These are phyloP conservation scores for Sitobion miscanthi DNA, from an alignment of 1,140 invertebrate species.

Conservation along the genomic window DNA sequence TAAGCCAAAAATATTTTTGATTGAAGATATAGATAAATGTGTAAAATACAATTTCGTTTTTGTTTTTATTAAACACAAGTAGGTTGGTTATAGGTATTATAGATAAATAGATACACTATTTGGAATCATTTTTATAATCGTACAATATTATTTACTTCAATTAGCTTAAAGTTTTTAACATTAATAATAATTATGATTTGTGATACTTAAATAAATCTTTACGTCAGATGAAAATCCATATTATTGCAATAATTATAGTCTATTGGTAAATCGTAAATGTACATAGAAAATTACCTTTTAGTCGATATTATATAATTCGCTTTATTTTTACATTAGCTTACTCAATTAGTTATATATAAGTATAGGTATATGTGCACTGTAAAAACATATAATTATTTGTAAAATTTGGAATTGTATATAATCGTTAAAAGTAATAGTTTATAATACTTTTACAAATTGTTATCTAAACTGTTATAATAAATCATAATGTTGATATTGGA, in stretches of 20 bases:
- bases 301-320: not conserved
- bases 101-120: not conserved
- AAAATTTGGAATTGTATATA: not conserved
- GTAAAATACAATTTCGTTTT: not conserved
- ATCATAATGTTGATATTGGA: not conserved
- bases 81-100: too few species aligned
- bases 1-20: not conserved
- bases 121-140: not conserved
- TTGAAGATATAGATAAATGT: not conserved
- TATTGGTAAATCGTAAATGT: not conserved
- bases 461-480: not conserved
- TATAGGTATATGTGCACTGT: not conserved
- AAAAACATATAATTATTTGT: not conserved
- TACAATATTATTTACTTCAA: not conserved
- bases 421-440: not conserved
- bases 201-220: not conserved
- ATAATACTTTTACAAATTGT: not conserved
- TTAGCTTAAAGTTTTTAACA: not conserved
- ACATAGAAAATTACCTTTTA: not conserved
- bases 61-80: not conserved
- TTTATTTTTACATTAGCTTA: not conserved
- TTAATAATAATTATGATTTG: not conserved
- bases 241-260: not conserved
- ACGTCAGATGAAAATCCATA: too few species aligned
- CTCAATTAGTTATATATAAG: not conserved